Conservation (phyloP, 2,797 vertebrate species). For the Tympanoctomys barrerae region DNA sequence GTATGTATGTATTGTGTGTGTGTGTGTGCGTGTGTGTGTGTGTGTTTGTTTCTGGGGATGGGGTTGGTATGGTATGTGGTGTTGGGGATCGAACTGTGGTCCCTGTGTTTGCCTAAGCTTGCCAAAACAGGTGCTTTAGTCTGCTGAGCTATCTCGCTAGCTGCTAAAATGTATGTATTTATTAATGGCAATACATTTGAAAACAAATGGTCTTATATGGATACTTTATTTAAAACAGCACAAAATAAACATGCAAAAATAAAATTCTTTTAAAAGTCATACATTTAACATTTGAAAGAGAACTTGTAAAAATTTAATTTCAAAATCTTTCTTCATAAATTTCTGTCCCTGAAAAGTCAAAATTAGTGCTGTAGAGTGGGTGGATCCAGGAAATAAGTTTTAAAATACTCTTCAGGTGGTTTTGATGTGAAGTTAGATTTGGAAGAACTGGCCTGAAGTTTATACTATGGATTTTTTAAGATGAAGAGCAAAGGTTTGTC, state of each 20-base stretch:
- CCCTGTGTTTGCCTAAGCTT: too few relatives aligned
- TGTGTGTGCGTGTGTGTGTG: too few relatives aligned
- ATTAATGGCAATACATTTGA: constrained; percentile 47
- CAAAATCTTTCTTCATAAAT: not conserved
- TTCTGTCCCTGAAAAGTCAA: not conserved
- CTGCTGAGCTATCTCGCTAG: too few relatives aligned
- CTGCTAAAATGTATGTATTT: constrained; percentile 30
- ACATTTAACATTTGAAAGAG: constrained; percentile 28
- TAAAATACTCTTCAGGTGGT: not conserved
- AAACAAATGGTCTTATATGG: constrained; percentile 30
- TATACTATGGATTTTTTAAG: not conserved
- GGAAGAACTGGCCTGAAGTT: not conserved
- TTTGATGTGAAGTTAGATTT: not conserved
- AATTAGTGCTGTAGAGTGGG: not conserved
- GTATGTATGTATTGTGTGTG: too few relatives aligned
- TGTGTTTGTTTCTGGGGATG: too few relatives aligned
- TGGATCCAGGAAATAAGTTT: not conserved
- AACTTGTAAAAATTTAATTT: not conserved
- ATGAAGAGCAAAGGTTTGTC: not conserved
- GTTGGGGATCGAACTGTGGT: too few relatives aligned
- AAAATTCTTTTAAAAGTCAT: constrained; percentile 15
- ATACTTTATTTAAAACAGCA: constrained; percentile 53
- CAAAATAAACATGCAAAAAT: not conserved
- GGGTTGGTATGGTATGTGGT: too few relatives aligned
- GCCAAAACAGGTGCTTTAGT: too few relatives aligned